Evolutionary conservation across 1,140 invertebrate species (phyloP), one percentile per base, ranked within the genome.

Genomic region (Trichomalopsis sarcophagae): DNA sequence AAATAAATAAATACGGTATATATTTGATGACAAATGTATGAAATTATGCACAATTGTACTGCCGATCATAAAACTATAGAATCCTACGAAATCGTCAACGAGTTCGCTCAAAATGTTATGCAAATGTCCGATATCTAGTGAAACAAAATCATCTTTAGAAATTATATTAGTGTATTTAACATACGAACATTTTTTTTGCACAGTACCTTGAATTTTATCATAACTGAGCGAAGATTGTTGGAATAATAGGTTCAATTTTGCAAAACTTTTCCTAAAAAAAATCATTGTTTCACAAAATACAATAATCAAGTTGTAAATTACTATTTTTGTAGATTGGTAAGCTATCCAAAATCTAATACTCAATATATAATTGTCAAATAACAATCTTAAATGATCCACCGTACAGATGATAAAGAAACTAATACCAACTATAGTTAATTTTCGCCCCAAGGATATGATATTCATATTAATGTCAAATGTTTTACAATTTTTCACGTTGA

Each of bases 61-160:
- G 27, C 68, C 14, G 40, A 83, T 10, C 21, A 66, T 23, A 83
- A 83, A 68, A 71, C n/a, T 50, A 7, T 73, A 84, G 6, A 84
- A 71, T 50, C 69, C 17, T 50, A 40, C 50, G 5, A 78, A 73
- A 36, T 78, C 44, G 7, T 79, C 68, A 21, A 27, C 36, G 10
- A 79, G 36, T 23, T 30, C 23, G 11, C 30, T 71, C 33, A 84
- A 62, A 33, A 71, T 36, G 40, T 71, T n/a, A 55, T 47, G 44
- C 47, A 82, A 71, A 14, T 55, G n/a, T 33, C 47, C 14, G 17
- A 30, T 82, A 27, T 23, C 44, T 55, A n/a, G 27, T 33, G 2
- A 30, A 82, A 47, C 13, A 14, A 14, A 2, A 68, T 14, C 17
- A 23, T 68, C n/a, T 68, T 17, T 23, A 68, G 4, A 17, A 68